Evolutionary conservation across 2,797 vertebrate genomes (phyloP).

Genomic region (Cheirogaleus major): DNA sequence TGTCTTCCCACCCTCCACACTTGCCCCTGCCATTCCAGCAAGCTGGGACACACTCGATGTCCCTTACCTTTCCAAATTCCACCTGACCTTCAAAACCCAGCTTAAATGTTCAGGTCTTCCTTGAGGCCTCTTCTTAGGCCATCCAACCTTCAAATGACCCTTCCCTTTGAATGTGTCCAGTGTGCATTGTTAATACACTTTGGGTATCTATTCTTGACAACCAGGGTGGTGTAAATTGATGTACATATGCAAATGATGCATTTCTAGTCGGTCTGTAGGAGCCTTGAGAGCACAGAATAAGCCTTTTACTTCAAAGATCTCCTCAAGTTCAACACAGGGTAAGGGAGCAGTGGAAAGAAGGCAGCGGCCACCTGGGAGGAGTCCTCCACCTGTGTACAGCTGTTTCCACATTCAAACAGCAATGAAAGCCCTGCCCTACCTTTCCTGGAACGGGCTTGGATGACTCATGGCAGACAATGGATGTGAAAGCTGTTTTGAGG

Average conservation of each 20-base stretch:
- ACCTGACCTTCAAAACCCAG: background rate
- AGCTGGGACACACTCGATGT: background rate
- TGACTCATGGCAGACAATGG: background rate
- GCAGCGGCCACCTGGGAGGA: background rate
- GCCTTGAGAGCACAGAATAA: background rate
- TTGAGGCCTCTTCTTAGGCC: background rate
- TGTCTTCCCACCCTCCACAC: background rate
- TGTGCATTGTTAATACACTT: background rate
- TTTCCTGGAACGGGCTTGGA: background rate
- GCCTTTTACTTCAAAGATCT: background rate
- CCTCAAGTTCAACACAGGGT: background rate
- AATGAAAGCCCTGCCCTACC: background rate
- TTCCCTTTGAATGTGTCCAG: background rate
- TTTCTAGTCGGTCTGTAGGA: background rate
- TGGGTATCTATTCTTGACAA: background rate
- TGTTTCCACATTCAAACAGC: background rate
- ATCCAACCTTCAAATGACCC: background rate
- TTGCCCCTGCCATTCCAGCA: background rate
- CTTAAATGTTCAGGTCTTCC: background rate
- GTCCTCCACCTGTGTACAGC: fast-evolving
- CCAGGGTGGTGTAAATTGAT: background rate
- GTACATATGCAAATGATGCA: background rate
- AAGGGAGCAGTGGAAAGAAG: background rate
- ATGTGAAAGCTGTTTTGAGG: background rate
- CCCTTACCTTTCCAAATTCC: background rate